Evolutionary conservation across 1,140 invertebrate species (phyloP), one percentile per base, ranked within the genome.

Genomic region (Caligus rogercresseyi): DNA sequence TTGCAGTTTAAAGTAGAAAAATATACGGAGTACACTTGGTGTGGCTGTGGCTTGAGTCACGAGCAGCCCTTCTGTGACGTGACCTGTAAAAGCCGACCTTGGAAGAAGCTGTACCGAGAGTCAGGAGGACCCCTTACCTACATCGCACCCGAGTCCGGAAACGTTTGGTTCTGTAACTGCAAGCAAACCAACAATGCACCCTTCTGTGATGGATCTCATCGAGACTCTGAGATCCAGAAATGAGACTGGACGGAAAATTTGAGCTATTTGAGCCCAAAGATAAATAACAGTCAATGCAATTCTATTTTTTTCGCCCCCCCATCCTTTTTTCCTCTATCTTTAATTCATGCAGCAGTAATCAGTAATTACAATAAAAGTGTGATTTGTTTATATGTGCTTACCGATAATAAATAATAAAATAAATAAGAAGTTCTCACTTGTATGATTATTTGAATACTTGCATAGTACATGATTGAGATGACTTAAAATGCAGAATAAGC

Each of bases 111-210:
- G 7, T 20, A 53, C 18, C 16, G 26, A 21, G 55, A 24, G 23
- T 11, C 3, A 16, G 61, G 61, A 71, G 69, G 80, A 61, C 93
- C 93, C 0, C 76, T 97, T 14, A 75, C 75, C 63, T 96, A 96
- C 68, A 74, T 77, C 67, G 89, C 95, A 1, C 80, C 82, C 54
- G 83, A 94, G 76, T 86, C 84, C 0, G 91, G 91, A 72, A 86
- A 94, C 15, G 96, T 96, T 71, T 98, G 89, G 89, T 76, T 98
- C 2, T 99, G 95, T 72, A 95, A 95, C 71, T 99, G 95, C 72
- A 98, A 98, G 73, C 93, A 97, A 72, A 94, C 93, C 1, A 78
- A 80, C 52, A 87, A 92, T 69, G 77, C 89, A 68, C 95, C 95
- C 7, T 98, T 97, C 72, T 99, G 95, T 78, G 95, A 99, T 78